Percentiles rank a stretch among this genome's conserved stretches.
Evolutionary conservation across 2,888 invertebrate genomes (phyloP).

Genomic region (Oxyteleia sp.): DNA sequence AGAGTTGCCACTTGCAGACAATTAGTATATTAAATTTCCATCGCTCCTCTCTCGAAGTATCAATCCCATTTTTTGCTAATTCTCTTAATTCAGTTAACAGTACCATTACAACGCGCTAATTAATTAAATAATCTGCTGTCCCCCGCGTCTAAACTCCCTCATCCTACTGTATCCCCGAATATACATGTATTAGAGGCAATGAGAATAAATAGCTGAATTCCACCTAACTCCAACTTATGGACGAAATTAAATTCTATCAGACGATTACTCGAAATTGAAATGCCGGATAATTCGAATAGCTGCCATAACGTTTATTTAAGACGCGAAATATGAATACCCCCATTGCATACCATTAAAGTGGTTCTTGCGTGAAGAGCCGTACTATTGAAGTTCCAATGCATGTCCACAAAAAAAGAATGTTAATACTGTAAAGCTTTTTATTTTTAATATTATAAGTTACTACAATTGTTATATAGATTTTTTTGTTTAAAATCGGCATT

Average conservation of each 20-base stretch:
- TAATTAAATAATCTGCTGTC: constrained; percentile 32
- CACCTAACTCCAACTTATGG: constrained; percentile 49
- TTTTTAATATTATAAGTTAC: no score
- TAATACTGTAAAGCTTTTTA: no score
- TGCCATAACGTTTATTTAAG: constrained; percentile 3
- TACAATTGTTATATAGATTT: no score
- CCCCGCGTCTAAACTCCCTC: constrained; percentile 35
- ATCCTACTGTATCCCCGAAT: constrained; percentile 23
- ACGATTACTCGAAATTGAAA: constrained; percentile 44
- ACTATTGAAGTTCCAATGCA: no score
- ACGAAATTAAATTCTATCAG: constrained; percentile 55
- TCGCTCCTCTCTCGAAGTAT: no score
- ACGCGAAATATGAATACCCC: constrained; percentile 1
- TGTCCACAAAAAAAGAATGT: no score
- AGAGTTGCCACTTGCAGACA: no score
- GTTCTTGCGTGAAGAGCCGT: no score
- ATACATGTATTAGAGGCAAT: not conserved
- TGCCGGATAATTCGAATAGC: constrained; percentile 38
- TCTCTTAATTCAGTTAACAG: constrained; percentile 21
- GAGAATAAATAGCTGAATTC: constrained; percentile 56
- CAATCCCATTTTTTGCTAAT: not conserved
- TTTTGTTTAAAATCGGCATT: no score
- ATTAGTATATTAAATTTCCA: no score
- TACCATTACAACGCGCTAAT: constrained; percentile 31
- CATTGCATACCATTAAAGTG: no score